Base-by-base conservation (phyloP, 2,888 invertebrate species). In the Ommatoiulus sabulosus region DNA sequence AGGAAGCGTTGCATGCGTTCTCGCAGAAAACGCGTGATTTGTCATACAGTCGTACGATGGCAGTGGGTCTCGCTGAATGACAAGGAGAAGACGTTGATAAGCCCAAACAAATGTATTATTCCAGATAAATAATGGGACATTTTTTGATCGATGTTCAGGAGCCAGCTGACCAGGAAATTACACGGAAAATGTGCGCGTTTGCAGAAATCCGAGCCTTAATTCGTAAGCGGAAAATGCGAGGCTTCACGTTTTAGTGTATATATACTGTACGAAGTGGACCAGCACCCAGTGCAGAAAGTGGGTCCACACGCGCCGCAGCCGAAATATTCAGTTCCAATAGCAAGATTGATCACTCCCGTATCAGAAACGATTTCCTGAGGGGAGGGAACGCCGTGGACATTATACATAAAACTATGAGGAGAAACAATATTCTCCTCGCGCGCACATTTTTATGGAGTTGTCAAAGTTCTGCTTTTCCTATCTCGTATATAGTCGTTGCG, bases 371-470 rank as follows among this genome's bases (percentile, higher is more conserved):
- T 72, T 72, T 72, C 72, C 72, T 72, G 20, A 72, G 72, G 72
- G 72, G 63, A 63, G 63, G n/a, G 17, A n/a, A 63, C 17, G 5
- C 24, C 72, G 3, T 20, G 72, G 72, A 24, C 72, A 72, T 20
- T 20, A 20, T 72, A 72, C 72, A 72, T 20, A 72, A 72, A 72
- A 72, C 20, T 72, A 72, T 72, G 10, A 72, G 72, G 72, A 72
- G 72, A 72, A 72, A 72, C 72, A 72, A 72, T 72, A 72, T 72
- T 72, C 72, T 72, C 72, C 20, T n/a, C 72, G 72, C 72, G 24
- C 24, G 8, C 10, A 72, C 72, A 72, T 72, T 72, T 72, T 72
- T 72, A 72, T 72, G 10, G 20, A 72, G 72, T 20, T 72, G 72
- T 72, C 72, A 72, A 72, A 72, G 72, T 72, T 57, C 63, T 63